Conservation (phyloP, 2,888 invertebrate genomes). For the Diachrysia chrysitis region DNA sequence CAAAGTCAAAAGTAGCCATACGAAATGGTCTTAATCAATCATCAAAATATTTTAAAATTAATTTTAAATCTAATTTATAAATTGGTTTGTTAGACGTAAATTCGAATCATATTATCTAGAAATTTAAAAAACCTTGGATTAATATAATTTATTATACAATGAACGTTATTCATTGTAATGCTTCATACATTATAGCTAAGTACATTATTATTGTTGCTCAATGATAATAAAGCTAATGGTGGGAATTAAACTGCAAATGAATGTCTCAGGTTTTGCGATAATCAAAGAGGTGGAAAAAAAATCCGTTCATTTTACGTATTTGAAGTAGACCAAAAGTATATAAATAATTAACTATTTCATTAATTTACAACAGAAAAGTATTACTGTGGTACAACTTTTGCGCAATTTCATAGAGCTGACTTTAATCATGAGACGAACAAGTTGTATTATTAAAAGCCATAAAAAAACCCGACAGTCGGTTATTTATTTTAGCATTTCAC, state of each 20-base stretch:
- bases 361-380: too few relatives aligned
- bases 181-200: conserved; percentile 4
- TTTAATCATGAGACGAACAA: too few relatives aligned
- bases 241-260: background rate
- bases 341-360: too few relatives aligned
- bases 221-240: conserved; percentile 4
- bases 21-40: background rate
- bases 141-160: background rate
- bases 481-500: too few relatives aligned
- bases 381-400: too few relatives aligned
- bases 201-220: background rate
- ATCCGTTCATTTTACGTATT: too few relatives aligned
- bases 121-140: background rate
- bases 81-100: background rate
- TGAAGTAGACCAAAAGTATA: too few relatives aligned
- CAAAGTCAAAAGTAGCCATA: background rate
- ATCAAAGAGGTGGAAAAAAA: too few relatives aligned
- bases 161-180: background rate
- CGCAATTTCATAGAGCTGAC: too few relatives aligned
- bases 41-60: background rate
- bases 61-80: background rate
- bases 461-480: too few relatives aligned
- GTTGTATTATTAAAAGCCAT: too few relatives aligned
- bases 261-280: background rate
- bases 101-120: too few relatives aligned